Evolutionary conservation across 37 sponge, comb jelly and placozoan species (phyloP).

Genomic region (Theonella swinhoei): DNA sequence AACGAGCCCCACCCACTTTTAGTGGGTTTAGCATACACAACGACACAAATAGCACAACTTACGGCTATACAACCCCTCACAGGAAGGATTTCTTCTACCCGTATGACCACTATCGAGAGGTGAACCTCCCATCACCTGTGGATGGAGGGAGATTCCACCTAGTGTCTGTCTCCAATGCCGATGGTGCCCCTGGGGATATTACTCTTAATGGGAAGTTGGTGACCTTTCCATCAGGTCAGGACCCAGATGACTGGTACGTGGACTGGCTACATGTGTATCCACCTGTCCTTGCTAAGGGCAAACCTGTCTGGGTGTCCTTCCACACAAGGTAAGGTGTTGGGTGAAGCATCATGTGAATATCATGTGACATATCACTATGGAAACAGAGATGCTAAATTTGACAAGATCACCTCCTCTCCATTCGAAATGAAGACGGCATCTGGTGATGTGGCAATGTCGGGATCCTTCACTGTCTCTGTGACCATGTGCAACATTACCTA

Average conservation of each 20-base stretch:
- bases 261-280: conserved; percentile 76
- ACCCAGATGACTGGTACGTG: conserved; percentile 48
- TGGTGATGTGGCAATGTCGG: conserved; percentile 18
- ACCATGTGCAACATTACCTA: conserved; percentile 64
- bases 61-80: background rate
- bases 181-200: conserved; percentile 6
- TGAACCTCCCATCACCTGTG: conserved; percentile 51
- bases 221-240: conserved; percentile 18
- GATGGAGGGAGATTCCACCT: conserved; percentile 66
- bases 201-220: conserved; percentile 55
- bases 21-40: background rate
- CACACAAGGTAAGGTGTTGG: conserved; percentile 65
- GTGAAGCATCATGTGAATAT: background rate
- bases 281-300: conserved; percentile 27
- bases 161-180: conserved; percentile 32
- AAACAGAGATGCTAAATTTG: conserved; percentile 40
- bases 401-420: conserved; percentile 9
- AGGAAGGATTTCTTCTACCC: conserved; percentile 75
- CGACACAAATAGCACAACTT: background rate
- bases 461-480: conserved; percentile 25
- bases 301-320: conserved; percentile 65
- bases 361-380: background rate
- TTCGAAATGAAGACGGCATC: conserved; percentile 29
- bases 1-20: background rate
- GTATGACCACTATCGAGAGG: conserved; percentile 57